Base-by-base conservation (phyloP, 2,888 invertebrate genomes). In the Notodonta ziczac region DNA sequence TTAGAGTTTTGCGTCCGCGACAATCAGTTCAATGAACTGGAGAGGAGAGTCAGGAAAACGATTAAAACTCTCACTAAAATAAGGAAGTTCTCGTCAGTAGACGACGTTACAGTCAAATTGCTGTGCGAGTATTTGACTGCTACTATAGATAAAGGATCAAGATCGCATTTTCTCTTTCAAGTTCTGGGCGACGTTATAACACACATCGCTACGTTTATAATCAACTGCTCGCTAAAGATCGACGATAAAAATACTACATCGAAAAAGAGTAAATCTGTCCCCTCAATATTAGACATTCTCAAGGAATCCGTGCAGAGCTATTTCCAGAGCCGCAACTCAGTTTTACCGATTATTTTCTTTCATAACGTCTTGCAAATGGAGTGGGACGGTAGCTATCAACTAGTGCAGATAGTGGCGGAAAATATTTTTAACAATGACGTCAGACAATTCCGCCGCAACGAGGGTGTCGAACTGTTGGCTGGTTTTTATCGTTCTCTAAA, bases 1-100 rank as follows among this genome's bases (percentile, higher is more conserved):
- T 84, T 97, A 2, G 96, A 97, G 81, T 96, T 95, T 80, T 95
- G 96, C 67, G 95, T 96, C 54, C 95, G 95, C 76, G 96, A 96
- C 69, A 94, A 93, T 62, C 95, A 96, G 78, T 96, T 96, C 69
- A 94, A 94, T 78, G 96, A 96, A 39, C 81, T 97, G 39, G 95
- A 95, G 75, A 94, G 93, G 62, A 94, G 96, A 79, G 88, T 96
- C 1, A 92, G 95, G 65, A 90, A 94, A 71, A 95, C 95, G 50
- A 89, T 96, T 35, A 96, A 95, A 73, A 94, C 91, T 80, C 82
- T 96, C 14, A 88, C 95, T 2, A 88, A 88, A 68, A 83, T 96
- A 0, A 95, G 94, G 69, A 96, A 95, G 73, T 96, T 96, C 76
- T 88, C 90, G 0, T 89, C 94, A 35, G 88, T 88, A 0, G 94